Conservation (phyloP, 2,797 vertebrate genomes). For the Anguilla megastoma region DNA sequence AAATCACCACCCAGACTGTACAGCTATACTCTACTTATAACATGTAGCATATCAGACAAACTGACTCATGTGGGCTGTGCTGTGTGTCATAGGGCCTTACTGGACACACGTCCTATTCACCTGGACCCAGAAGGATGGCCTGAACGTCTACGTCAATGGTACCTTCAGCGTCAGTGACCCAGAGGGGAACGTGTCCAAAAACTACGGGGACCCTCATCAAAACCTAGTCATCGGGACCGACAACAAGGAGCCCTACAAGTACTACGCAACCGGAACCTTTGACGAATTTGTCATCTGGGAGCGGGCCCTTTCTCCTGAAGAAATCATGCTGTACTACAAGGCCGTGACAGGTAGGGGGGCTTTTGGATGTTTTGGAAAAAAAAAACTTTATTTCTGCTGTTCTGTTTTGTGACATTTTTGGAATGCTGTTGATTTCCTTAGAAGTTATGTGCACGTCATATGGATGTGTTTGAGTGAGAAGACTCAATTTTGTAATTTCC, state of each 20-base stretch:
- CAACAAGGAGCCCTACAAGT: conserved; percentile 61
- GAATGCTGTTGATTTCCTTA: conserved; percentile 45
- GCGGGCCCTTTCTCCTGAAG: conserved; percentile 76
- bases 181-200: conserved; percentile 67
- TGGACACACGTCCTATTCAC: conserved; percentile 96
- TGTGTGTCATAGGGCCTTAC: conserved; percentile 73
- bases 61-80: background rate
- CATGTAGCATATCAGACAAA: conserved; percentile 22
- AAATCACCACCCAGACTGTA: background rate
- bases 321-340: conserved; percentile 84
- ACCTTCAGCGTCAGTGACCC: conserved; percentile 76
- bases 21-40: background rate
- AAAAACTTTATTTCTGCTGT: background rate
- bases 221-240: conserved; percentile 77
- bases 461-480: conserved; percentile 41
- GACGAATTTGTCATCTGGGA: conserved; percentile 98
- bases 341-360: conserved; percentile 80
- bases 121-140: conserved; percentile 81
- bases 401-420: conserved; percentile 24
- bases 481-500: conserved; percentile 62
- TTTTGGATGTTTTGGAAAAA: background rate
- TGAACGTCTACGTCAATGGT: conserved; percentile 91
- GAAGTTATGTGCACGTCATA: conserved; percentile 25
- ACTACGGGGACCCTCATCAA: conserved; percentile 74
- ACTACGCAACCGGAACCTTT: conserved; percentile 79